These are phyloP conservation scores for Caenorhabditis angaria DNA, from an alignment of 2,888 invertebrate genomes.

Conservation along the genomic window DNA sequence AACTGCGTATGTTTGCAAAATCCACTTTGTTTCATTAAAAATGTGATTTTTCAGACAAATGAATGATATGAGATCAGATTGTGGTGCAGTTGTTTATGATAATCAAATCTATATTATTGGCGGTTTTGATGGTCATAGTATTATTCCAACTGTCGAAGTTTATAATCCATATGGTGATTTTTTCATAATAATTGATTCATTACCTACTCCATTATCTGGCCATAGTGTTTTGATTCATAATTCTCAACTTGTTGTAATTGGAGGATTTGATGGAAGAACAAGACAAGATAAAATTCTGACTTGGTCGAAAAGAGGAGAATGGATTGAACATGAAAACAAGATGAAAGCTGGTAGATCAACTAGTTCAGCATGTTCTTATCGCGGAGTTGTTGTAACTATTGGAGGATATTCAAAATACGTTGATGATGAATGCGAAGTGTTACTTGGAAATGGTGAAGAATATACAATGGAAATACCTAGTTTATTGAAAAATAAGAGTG, in stretches of 20 bases:
- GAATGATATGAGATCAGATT: slow-evolving; percentile 34
- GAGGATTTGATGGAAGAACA: slow-evolving; percentile 27
- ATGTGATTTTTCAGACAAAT: slow-evolving; percentile 16
- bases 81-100: slow-evolving; percentile 28
- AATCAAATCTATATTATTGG: slow-evolving; percentile 30
- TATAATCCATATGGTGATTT: slow-evolving; percentile 24
- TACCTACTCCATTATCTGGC: slow-evolving; percentile 28
- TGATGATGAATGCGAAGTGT: slow-evolving; percentile 29
- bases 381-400: slow-evolving; percentile 17
- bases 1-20: slow-evolving; percentile 18
- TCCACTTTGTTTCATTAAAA: not conserved
- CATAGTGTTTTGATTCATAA: slow-evolving; percentile 23
- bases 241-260: slow-evolving; percentile 19
- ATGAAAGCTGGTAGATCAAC: slow-evolving; percentile 23
- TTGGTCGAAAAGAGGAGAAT: slow-evolving; percentile 22
- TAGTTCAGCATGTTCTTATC: slow-evolving; percentile 24
- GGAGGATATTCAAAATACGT: slow-evolving; percentile 31
- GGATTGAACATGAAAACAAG: slow-evolving; percentile 14
- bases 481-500: not conserved
- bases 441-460: not conserved
- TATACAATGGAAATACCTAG: not conserved
- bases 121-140: slow-evolving; percentile 29
- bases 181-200: slow-evolving; percentile 14
- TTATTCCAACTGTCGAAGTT: slow-evolving; percentile 28
- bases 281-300: slow-evolving; percentile 19